Evolutionary conservation across 2,888 invertebrate genomes (phyloP).

Genomic region (Amitus sp.): DNA sequence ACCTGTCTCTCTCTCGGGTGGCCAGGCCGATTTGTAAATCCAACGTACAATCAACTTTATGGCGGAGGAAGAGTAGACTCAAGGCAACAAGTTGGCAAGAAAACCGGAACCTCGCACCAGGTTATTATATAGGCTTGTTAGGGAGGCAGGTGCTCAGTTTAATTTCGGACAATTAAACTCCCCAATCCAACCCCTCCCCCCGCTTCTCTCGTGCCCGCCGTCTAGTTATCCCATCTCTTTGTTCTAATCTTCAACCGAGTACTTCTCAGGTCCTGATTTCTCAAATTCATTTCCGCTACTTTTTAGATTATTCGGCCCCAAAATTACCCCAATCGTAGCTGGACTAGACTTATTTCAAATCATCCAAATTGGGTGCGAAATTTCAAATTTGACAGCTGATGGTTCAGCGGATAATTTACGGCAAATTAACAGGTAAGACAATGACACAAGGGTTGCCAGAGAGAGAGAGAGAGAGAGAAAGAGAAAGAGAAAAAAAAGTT

Average conservation of each 20-base stretch:
- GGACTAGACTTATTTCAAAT: too few species aligned
- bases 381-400: too few species aligned
- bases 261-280: slow-evolving; percentile 28
- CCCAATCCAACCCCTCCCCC: slow-evolving; percentile 44
- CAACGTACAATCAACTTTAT: slow-evolving; percentile 62
- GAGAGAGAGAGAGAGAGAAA: slow-evolving; percentile 6
- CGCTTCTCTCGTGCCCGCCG: slow-evolving; percentile 45
- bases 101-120: slow-evolving; percentile 44
- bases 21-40: slow-evolving; percentile 61
- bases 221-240: slow-evolving; percentile 21
- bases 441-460: neutral
- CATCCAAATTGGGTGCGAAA: too few species aligned
- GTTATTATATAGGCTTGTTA: slow-evolving; percentile 61
- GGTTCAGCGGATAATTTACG: neutral
- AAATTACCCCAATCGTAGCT: neutral
- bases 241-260: slow-evolving; percentile 20
- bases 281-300: slow-evolving; percentile 27
- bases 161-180: slow-evolving; percentile 65
- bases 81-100: slow-evolving; percentile 37
- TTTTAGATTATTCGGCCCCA: slow-evolving; percentile 8
- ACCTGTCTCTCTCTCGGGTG: slow-evolving; percentile 43
- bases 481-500: neutral
- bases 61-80: slow-evolving; percentile 40
- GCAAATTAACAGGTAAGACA: neutral
- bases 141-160: slow-evolving; percentile 61